A percentile compares a stretch with the other conserved stretches of the same genome.
Conservation (phyloP, 2,113 vertebrate genomes). For the Pogona vitticeps region DNA sequence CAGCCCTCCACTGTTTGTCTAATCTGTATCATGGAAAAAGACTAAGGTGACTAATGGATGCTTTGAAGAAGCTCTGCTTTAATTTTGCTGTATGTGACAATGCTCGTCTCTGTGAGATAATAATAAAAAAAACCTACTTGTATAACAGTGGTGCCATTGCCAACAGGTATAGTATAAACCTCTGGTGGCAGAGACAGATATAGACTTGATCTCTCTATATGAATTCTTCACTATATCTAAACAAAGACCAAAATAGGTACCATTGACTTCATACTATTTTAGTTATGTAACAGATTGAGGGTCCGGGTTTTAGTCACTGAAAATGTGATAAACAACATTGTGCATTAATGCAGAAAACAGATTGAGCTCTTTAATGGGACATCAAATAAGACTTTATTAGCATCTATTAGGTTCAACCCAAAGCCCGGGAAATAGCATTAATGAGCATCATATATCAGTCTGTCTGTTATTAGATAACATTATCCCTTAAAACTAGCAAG, state of each 20-base stretch:
- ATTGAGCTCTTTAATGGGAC: slow-evolving; percentile 85
- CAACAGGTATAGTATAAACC: slow-evolving; percentile 34
- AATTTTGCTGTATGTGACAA: slow-evolving; percentile 36
- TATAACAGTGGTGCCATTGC: slow-evolving; percentile 15
- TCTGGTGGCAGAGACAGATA: slow-evolving; percentile 14
- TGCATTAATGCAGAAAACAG: slow-evolving; percentile 83
- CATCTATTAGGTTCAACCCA: slow-evolving; percentile 85
- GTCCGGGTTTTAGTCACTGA: slow-evolving; percentile 77
- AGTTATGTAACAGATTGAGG: slow-evolving; percentile 77
- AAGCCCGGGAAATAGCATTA: slow-evolving; percentile 82
- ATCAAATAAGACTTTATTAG: slow-evolving; percentile 89
- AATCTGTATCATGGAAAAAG: slow-evolving; percentile 11
- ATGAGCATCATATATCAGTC: slow-evolving; percentile 86
- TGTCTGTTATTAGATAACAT: slow-evolving; percentile 84
- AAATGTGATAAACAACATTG: slow-evolving; percentile 80
- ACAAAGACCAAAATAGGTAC: slow-evolving; percentile 65
- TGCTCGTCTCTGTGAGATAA: neutral
- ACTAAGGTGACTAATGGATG: slow-evolving; percentile 29
- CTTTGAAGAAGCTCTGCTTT: slow-evolving; percentile 11
- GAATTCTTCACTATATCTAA: slow-evolving; percentile 53
- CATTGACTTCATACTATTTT: slow-evolving; percentile 52
- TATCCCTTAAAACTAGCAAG: slow-evolving; percentile 82
- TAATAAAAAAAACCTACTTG: neutral
- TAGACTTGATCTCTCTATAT: slow-evolving; percentile 20
- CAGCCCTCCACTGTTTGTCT: slow-evolving; percentile 9